Conservation (phyloP, 1,140 invertebrate species). For the Lucilia cuprina region DNA sequence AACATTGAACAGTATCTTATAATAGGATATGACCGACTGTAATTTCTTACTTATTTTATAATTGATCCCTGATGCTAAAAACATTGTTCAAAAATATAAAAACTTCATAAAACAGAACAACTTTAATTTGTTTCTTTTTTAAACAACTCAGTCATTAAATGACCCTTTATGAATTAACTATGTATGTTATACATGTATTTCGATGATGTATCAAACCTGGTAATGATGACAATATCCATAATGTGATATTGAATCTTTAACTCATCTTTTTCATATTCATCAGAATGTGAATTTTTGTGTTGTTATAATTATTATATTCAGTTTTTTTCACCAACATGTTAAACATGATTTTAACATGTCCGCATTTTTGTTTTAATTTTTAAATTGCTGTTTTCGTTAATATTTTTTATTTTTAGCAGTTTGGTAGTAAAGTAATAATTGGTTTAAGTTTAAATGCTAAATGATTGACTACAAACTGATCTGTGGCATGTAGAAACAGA, state of each 20-base stretch:
- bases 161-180: neutral
- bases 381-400: too few relatives aligned
- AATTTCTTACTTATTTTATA: too few relatives aligned
- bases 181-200: neutral
- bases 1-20: too few relatives aligned
- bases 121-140: neutral
- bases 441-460: conserved; percentile 38
- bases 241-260: neutral
- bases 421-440: conserved; percentile 42
- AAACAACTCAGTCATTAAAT: conserved; percentile 21
- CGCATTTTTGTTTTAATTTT: neutral
- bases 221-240: neutral
- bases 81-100: too few relatives aligned
- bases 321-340: conserved; percentile 32
- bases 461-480: conserved; percentile 7
- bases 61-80: too few relatives aligned
- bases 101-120: too few relatives aligned
- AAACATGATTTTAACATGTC: conserved; percentile 36
- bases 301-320: neutral
- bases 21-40: too few relatives aligned
- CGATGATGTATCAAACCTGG: neutral
- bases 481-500: neutral
- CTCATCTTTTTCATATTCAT: conserved; percentile 13
- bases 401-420: conserved; percentile 26
- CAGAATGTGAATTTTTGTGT: neutral